Base-by-base conservation (phyloP, 2,888 invertebrate species). In the Anthrax anthrax region DNA sequence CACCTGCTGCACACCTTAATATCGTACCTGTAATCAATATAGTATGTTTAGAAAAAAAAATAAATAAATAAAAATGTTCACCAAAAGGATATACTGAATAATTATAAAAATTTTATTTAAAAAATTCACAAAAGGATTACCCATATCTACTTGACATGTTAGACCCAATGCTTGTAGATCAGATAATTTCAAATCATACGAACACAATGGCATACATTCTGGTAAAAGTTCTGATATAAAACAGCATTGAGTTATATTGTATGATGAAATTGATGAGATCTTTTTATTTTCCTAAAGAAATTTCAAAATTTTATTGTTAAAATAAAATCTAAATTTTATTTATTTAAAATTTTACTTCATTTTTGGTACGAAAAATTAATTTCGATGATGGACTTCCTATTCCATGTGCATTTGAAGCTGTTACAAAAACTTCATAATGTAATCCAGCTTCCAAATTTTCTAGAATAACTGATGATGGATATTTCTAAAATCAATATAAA, bases 221-320 rank as follows among this genome's bases (percentile, higher is more conserved):
- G 67, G 64, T 52, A 65, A 45, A 29, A 69, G 52, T 14, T 80
- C 80, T 6, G 83, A 82, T 3, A 76, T 72, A 29, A 78, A 75
- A 62, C 88, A 89, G 60, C 88, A 89, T 6, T 78, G 77, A 1
- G 83, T 83, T 59, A 85, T 80, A 65, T 88, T 88, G 71, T 88
- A 88, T 4, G 72, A 67, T 43, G 74, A 70, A 43, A 74, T 70
- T 8, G 78, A 70, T 52, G 70, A 69, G 34, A 49, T 51, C 32
- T 61, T 59, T 43, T 56, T 14, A 45, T 54, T 51, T 44, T 52
- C 58, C 59, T 56, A 8, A 18, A n/a, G 42, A 39, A 18, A 41
- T 13, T 13, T 44, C n/a, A n/a, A n/a, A n/a, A n/a, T n/a, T n/a
- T n/a, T n/a, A n/a, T n/a, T n/a, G n/a, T n/a, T n/a, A n/a, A n/a